These are phyloP conservation scores for Cirrhinus molitorella DNA, from an alignment of 2,797 vertebrate genomes.

Conservation along the genomic window DNA sequence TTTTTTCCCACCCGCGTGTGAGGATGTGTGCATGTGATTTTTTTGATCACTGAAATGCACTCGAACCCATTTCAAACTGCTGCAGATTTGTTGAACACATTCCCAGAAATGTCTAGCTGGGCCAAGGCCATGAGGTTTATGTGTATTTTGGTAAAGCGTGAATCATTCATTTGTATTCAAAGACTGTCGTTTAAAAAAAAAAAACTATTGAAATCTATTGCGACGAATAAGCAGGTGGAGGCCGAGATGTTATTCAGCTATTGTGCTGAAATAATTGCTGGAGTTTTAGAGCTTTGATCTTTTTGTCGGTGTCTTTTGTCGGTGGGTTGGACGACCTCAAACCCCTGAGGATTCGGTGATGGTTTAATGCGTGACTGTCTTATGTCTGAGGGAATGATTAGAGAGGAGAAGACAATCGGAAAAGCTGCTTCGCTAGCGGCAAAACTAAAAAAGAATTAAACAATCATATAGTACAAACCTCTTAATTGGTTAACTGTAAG, in stretches of 20 bases:
- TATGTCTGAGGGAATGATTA: constrained; percentile 8
- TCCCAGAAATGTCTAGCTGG: constrained; percentile 27
- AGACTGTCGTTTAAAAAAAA: neutral
- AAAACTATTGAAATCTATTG: neutral
- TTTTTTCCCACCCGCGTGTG: neutral
- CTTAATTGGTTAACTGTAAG: neutral
- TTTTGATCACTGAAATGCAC: constrained; percentile 3
- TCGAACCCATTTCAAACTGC: constrained; percentile 5
- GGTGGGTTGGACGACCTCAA: neutral
- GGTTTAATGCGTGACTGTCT: constrained; percentile 27
- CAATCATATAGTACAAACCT: neutral
- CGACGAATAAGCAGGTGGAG: constrained; percentile 3
- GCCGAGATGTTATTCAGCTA: neutral
- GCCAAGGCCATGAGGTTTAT: constrained; percentile 13
- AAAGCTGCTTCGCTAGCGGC: neutral
- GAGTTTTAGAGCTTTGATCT: neutral
- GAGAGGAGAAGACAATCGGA: constrained; percentile 16
- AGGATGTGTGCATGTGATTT: no score
- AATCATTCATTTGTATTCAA: constrained; percentile 23
- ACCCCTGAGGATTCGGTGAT: constrained; percentile 23
- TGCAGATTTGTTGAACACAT: constrained; percentile 10
- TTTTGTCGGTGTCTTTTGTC: neutral
- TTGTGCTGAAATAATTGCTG: constrained; percentile 24
- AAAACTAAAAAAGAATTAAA: neutral
- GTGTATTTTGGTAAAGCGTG: constrained; percentile 2